A percentile compares a stretch with the other conserved stretches of the same genome.
Conservation (phyloP, 2,888 invertebrate species). For the Scrobipalpa costella region DNA sequence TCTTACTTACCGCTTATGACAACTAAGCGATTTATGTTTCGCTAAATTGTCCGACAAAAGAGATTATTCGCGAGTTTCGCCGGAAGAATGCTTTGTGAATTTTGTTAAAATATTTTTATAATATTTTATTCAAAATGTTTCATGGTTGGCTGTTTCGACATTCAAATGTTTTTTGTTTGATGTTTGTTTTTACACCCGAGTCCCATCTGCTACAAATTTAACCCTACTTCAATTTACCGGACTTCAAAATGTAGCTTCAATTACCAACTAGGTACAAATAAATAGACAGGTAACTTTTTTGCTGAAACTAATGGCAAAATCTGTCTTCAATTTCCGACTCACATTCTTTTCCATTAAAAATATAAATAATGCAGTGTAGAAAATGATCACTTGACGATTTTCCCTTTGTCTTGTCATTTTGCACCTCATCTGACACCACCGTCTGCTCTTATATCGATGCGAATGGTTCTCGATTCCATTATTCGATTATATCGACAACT, state of each 20-base stretch:
- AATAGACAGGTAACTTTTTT: too few species aligned
- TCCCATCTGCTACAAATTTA: background rate
- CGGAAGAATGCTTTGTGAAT: slow-evolving; percentile 17
- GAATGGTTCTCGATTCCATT: slow-evolving; percentile 49
- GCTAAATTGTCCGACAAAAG: slow-evolving; percentile 34
- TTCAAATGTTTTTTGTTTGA: background rate
- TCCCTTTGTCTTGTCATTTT: slow-evolving; percentile 34
- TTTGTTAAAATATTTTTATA: slow-evolving; percentile 26
- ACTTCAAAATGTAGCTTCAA: too few species aligned
- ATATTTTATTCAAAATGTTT: slow-evolving; percentile 20
- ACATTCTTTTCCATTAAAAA: background rate
- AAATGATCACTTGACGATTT: slow-evolving; percentile 1
- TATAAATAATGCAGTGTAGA: background rate
- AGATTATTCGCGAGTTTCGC: slow-evolving; percentile 24
- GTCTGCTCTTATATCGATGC: slow-evolving; percentile 12
- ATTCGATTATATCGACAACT: slow-evolving; percentile 64
- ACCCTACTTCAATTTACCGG: background rate
- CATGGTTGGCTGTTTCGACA: background rate
- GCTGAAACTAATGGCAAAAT: background rate
- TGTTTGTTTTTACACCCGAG: slow-evolving; percentile 1
- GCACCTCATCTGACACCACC: slow-evolving; percentile 44
- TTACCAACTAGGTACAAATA: too few species aligned
- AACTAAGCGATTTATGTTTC: slow-evolving; percentile 33
- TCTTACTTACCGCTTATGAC: slow-evolving; percentile 76
- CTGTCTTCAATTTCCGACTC: background rate